Percentiles rank a stretch among this genome's conserved stretches.
Evolutionary conservation across 2,113 vertebrate species (phyloP).

Genomic region (Paralichthys olivaceus): DNA sequence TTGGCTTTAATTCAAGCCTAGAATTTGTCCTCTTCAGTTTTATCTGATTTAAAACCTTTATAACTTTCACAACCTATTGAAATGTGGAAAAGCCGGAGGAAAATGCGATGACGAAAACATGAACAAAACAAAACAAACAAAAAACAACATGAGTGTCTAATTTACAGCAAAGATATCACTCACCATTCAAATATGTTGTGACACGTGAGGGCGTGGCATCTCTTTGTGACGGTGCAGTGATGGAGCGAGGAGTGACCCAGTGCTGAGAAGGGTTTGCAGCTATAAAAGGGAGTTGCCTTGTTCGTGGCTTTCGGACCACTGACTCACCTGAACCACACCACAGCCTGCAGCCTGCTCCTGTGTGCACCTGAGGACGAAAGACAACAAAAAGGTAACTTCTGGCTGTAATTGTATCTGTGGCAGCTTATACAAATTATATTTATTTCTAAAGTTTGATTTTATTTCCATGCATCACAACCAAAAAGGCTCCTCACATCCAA

Average conservation of each 20-base stretch:
- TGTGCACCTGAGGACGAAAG: constrained; percentile 34
- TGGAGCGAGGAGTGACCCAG: constrained; percentile 60
- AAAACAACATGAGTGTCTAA: background rate
- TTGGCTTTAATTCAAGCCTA: background rate
- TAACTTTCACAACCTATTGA: too few relatives aligned
- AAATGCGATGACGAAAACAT: too few relatives aligned
- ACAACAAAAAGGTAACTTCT: constrained; percentile 56
- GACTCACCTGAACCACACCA: background rate
- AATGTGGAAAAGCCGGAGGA: too few relatives aligned
- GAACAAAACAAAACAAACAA: background rate
- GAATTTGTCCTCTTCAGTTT: background rate
- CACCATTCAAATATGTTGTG: background rate
- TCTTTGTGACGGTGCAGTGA: constrained; percentile 31
- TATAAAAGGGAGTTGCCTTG: constrained; percentile 65
- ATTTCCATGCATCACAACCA: background rate
- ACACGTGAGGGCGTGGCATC: constrained; percentile 26
- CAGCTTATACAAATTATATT: background rate
- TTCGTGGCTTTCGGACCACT: background rate
- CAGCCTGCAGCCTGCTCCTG: constrained; percentile 36
- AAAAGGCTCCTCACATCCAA: background rate
- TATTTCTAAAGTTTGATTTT: background rate
- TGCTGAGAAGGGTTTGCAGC: constrained; percentile 1
- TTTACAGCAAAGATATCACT: background rate
- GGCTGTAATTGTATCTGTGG: background rate
- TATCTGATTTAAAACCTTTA: too few relatives aligned